phyloP scores from a whole-genome alignment of 1,140 invertebrate genomes.

The Platyscapa corneri region DNA sequence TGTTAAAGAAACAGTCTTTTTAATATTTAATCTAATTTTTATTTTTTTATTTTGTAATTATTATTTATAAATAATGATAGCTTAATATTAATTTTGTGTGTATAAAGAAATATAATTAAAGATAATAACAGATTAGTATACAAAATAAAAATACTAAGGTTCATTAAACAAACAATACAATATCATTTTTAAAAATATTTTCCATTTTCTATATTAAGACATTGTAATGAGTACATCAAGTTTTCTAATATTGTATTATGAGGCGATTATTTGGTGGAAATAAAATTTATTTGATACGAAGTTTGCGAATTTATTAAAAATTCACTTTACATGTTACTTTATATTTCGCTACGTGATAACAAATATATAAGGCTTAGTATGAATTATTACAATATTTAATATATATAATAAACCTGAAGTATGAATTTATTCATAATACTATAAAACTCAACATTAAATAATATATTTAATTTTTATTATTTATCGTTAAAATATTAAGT shows the following conservation, averaged over 20 bases:
- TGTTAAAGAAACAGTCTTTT: background rate
- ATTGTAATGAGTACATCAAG: slow-evolving; percentile 19
- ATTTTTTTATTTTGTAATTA: slow-evolving; percentile 4
- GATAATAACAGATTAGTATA: background rate
- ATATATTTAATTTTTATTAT: background rate
- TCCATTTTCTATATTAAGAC: background rate
- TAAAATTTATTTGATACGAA: background rate
- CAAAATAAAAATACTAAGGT: background rate
- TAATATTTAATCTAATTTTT: background rate
- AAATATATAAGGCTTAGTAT: background rate
- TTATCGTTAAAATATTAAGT: background rate
- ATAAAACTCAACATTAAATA: background rate
- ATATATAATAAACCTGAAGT: background rate
- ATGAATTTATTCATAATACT: background rate
- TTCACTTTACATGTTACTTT: background rate
- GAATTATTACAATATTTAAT: background rate
- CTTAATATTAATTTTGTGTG: slow-evolving; percentile 7
- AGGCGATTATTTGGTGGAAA: background rate
- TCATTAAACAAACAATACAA: slow-evolving; percentile 8
- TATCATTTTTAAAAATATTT: background rate
- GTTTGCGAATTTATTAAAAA: background rate
- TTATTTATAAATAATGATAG: slow-evolving; percentile 20
- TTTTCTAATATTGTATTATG: slow-evolving; percentile 19
- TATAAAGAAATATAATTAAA: slow-evolving; percentile 11
- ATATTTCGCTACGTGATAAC: background rate